Evolutionary conservation across 2,113 vertebrate genomes (phyloP).

Genomic region (Falco punctatus): DNA sequence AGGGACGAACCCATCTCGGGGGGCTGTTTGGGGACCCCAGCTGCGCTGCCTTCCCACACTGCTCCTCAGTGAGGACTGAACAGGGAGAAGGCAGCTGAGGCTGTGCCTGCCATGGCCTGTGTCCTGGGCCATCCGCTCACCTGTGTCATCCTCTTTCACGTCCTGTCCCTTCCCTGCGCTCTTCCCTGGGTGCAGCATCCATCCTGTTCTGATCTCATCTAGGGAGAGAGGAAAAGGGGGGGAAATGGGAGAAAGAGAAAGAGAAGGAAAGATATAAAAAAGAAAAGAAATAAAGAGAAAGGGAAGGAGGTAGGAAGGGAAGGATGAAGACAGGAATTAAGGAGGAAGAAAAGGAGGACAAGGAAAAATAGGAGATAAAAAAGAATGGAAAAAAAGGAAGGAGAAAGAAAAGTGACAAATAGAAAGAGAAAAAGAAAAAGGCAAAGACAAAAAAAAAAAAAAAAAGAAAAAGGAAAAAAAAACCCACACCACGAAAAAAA

Average conservation of each 20-base stretch:
- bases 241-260: too few relatives aligned
- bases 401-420: neutral
- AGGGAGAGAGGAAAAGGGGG: neutral
- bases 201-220: neutral
- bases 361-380: neutral
- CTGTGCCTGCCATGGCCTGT: neutral
- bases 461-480: neutral
- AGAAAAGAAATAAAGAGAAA: too few relatives aligned
- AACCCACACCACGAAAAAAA: neutral
- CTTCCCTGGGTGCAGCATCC: neutral
- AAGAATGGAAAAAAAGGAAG: accelerated
- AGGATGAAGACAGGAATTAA: neutral
- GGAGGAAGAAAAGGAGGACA: neutral
- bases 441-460: neutral
- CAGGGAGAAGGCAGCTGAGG: neutral
- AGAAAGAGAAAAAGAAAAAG: too few relatives aligned
- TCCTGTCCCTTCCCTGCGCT: neutral
- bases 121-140: neutral
- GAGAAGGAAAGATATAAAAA: neutral
- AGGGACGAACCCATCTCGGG: neutral
- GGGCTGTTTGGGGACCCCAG: too few relatives aligned
- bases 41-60: neutral
- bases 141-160: neutral
- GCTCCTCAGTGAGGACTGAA: neutral
- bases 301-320: neutral